Percentiles rank a stretch among this genome's conserved stretches.
Evolutionary conservation across 2,888 invertebrate species (phyloP).

Genomic region (Apamea epomidion): DNA sequence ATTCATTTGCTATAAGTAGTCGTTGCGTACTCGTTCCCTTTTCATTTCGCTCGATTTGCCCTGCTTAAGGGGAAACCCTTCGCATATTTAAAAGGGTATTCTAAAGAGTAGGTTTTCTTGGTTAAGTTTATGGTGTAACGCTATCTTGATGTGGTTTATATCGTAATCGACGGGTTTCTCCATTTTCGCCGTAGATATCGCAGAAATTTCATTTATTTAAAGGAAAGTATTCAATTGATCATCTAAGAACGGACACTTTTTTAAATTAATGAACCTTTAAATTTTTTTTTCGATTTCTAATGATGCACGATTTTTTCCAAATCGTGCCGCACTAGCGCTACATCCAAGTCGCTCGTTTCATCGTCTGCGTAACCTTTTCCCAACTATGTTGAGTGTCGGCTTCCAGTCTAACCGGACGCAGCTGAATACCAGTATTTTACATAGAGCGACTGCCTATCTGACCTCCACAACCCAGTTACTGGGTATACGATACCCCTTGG

Average conservation of each 20-base stretch:
- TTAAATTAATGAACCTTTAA: not conserved
- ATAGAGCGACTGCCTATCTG: not conserved
- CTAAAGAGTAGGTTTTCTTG: constrained; percentile 15
- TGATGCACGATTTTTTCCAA: not conserved
- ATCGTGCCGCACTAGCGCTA: not conserved
- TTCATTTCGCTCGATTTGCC: constrained; percentile 62
- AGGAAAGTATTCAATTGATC: not conserved
- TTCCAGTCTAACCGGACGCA: not conserved
- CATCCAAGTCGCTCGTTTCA: not conserved
- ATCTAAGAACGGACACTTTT: not conserved
- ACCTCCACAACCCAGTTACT: not conserved
- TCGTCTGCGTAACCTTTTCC: not conserved
- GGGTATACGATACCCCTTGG: not conserved
- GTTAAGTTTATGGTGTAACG: constrained; percentile 29
- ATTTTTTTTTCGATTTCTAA: not conserved
- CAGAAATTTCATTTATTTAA: not conserved
- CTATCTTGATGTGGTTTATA: not conserved
- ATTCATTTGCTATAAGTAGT: constrained; percentile 69
- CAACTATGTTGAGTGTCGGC: not conserved
- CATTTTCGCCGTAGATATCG: not conserved
- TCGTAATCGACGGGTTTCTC: not conserved
- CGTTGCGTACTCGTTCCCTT: constrained; percentile 56
- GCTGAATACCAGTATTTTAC: not conserved
- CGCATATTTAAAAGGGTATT: constrained; percentile 21
- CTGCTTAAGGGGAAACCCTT: constrained; percentile 65